phyloP scores from a whole-genome alignment of 2,113 vertebrate genomes.

The Xiphophorus hellerii region DNA sequence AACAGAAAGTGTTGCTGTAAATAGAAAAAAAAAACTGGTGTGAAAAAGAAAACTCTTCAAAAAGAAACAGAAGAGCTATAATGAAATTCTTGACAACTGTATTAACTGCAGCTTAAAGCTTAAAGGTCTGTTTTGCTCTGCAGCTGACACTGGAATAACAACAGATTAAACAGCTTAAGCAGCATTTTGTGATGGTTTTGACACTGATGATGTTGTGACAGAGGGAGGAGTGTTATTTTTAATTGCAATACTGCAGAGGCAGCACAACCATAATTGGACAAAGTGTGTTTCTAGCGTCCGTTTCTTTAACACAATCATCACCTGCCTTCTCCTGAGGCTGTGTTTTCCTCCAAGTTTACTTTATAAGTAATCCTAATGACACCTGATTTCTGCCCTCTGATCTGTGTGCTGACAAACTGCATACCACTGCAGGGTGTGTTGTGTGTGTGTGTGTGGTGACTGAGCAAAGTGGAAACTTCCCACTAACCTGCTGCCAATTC shows the following conservation, averaged over 20 bases:
- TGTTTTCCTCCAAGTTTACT: constrained; percentile 57
- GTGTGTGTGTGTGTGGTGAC: constrained; percentile 25
- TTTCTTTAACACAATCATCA: constrained; percentile 10
- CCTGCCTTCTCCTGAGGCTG: constrained; percentile 34
- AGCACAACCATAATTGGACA: constrained; percentile 21
- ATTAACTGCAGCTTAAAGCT: background rate
- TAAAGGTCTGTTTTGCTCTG: background rate
- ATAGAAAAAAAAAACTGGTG: background rate
- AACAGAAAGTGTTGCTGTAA: background rate
- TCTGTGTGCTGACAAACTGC: constrained; percentile 48
- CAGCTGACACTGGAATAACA: constrained; percentile 14
- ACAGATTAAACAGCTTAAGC: constrained; percentile 35
- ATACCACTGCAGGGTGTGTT: constrained; percentile 58
- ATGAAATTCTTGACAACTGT: background rate
- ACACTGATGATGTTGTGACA: background rate
- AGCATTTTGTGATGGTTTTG: background rate
- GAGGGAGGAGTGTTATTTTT: constrained; percentile 63
- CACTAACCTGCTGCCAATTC: constrained; percentile 25
- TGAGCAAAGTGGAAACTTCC: constrained; percentile 27
- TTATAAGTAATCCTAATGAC: constrained; percentile 58
- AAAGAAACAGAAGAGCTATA: background rate
- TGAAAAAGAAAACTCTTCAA: background rate
- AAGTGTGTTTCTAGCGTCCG: constrained; percentile 26
- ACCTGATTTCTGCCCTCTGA: constrained; percentile 48
- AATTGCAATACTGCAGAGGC: constrained; percentile 55